phyloP scores from a whole-genome alignment of 1,140 invertebrate species.

The Lasioglossum baleicum region DNA sequence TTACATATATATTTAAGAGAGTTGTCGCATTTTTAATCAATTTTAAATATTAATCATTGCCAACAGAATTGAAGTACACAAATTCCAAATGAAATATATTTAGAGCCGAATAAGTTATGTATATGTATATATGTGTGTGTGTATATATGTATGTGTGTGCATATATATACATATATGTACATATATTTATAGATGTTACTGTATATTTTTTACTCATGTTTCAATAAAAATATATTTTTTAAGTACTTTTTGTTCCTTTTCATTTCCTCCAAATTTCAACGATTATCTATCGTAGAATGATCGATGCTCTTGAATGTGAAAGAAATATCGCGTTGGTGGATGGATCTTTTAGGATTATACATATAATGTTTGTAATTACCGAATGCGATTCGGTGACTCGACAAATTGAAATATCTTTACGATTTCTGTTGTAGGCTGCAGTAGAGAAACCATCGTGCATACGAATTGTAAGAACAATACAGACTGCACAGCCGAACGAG shows the following conservation, averaged over 20 bases:
- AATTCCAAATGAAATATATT: slow-evolving; percentile 13
- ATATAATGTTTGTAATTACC: too few species aligned
- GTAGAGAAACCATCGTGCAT: slow-evolving; percentile 58
- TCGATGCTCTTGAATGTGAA: too few species aligned
- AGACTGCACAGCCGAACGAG: slow-evolving; percentile 59
- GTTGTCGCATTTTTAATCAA: neutral
- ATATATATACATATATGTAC: too few species aligned
- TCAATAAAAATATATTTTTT: slow-evolving; percentile 61
- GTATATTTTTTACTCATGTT: slow-evolving; percentile 50
- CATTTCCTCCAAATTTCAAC: slow-evolving; percentile 39
- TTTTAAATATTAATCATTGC: slow-evolving; percentile 10
- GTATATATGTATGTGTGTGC: neutral
- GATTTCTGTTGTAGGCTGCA: slow-evolving; percentile 55
- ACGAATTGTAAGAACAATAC: slow-evolving; percentile 71
- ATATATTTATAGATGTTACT: slow-evolving; percentile 41
- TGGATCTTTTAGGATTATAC: neutral
- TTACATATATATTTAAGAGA: neutral
- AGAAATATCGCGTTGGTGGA: too few species aligned
- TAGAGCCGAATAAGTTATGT: slow-evolving; percentile 18
- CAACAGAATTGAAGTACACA: neutral
- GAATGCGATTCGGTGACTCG: neutral
- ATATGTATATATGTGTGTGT: neutral
- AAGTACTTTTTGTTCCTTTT: slow-evolving; percentile 56
- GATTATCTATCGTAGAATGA: too few species aligned
- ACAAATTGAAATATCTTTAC: neutral